Evolutionary conservation across 2,113 vertebrate species (phyloP).

Genomic region (Bambusicola thoracicus): DNA sequence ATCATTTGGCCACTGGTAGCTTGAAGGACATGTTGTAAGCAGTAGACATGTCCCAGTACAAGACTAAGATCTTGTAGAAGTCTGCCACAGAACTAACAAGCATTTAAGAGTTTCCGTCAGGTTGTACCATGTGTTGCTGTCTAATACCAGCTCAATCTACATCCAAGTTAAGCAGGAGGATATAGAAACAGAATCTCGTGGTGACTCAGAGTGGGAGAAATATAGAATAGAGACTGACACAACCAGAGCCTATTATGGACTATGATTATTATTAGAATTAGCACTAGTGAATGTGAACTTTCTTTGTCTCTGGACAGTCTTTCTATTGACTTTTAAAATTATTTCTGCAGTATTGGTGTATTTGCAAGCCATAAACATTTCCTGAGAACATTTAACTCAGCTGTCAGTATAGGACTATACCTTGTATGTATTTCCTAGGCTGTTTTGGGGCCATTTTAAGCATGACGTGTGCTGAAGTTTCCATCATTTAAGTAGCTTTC

Average conservation of each 20-base stretch:
- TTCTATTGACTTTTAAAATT: neutral
- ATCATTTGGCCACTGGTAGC: neutral
- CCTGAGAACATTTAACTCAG: neutral
- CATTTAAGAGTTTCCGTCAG: conserved; percentile 10
- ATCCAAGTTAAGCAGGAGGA: conserved; percentile 26
- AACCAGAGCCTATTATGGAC: neutral
- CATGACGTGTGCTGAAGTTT: neutral
- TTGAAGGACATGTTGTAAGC: neutral
- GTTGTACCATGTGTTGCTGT: conserved; percentile 30
- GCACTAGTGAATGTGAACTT: neutral
- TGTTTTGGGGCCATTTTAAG: neutral
- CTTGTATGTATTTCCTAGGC: neutral
- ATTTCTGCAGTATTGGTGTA: neutral
- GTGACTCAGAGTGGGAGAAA: conserved; percentile 6
- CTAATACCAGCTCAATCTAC: conserved; percentile 41
- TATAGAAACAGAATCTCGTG: conserved; percentile 7
- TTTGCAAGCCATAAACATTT: neutral
- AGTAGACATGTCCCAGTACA: neutral
- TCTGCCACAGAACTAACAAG: conserved; percentile 11
- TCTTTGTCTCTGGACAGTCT: neutral
- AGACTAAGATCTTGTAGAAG: neutral
- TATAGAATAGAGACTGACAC: neutral
- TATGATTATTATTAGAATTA: neutral
- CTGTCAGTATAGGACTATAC: neutral
- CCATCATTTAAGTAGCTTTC: fast-evolving